Base-by-base conservation (phyloP, 2,888 invertebrate genomes). In the Eristalinus sepulchralis region DNA sequence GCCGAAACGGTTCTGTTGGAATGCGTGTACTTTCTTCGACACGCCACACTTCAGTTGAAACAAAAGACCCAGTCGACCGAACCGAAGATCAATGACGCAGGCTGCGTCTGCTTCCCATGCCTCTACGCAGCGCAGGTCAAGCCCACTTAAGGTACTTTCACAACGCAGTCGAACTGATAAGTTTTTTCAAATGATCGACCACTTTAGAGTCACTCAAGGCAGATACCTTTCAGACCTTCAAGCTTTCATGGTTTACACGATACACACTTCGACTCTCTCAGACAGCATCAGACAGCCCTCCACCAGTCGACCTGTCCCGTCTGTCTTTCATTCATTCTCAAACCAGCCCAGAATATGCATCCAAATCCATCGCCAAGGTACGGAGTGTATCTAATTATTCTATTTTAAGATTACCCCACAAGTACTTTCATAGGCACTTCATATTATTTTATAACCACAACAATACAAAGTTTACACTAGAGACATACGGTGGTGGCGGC, bases 401-500 rank as follows among this genome's bases (percentile, higher is more conserved):
- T 83, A 83, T 86, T 79, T 83, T 68, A 82, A 85, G 72, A 77
- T 82, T 53, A 71, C 57, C 60, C 60, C 77, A 53, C 36, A 60
- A 79, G 75, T 75, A 57, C 70, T 57, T 79, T 39, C 36, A n/a
- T 67, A 11, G 34, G 36, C 73, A 68, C 27, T 34, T 8, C 64
- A 60, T 70, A 57, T 73, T 68, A 34, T 72, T 76, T 68, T 81
- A 67, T 76, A 27, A 62, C 55, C 68, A 76, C 36, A 66, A 72
- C 77, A 85, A 62, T 81, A 53, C 67, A 53, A 80, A 80, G 70
- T 81, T 81, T 81, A 73, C 80, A 24, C 60, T 72, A 24, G 1
- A 57, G 57, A 64, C 27, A 34, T 24, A 67, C 34, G 53, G 75
- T 33, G 59, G 59, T 36, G 63, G 47, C 39, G 27, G n/a, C 9